Evolutionary conservation across 2,888 invertebrate species (phyloP), one percentile per base, ranked within the genome.

Genomic region (Ectropis crepuscularia): DNA sequence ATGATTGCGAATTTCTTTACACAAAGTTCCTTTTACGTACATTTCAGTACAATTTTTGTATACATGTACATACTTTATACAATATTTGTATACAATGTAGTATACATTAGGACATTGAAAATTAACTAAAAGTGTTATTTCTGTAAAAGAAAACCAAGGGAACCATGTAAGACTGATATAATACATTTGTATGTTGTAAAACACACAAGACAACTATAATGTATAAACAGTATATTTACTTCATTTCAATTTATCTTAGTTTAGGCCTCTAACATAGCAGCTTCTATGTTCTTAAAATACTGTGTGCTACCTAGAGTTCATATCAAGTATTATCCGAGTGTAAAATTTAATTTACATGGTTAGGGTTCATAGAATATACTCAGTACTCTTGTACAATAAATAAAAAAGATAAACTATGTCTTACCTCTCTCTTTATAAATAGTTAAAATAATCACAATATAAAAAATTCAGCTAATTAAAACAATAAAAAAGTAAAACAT

Each of bases 201-300:
- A 28, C 16, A 28, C 16, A 28, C 16, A 28, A 28, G 16, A 28
- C 4, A 28, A 28, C 16, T 28, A 28, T 28, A 28, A 28, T 4
- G 4, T 28, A 28, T 28, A 4, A 28, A 28, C 16, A 28, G 16
- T 28, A 28, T 28, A 28, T 28, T 28, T 28, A 28, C 16, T 28
- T 28, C 16, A 28, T 48, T 51, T 5, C n/a, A 37, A 12, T 48
- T 39, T 48, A 60, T 36, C 60, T 60, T 60, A 60, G 37, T 63
- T 57, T 65, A 65, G 65, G 59, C 59, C 57, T 57, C 45, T 63
- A 66, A 60, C 41, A 45, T 47, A 57, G 53, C 46, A 51, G 46
- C 43, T 48, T n/a, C 49, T 59, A 66, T 57, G 66, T 67, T 61
- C 60, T 63, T 66, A 62, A 66, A 66, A 68, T 69, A 70, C 62